These are phyloP conservation scores for Drosophila kanapiae DNA, from an alignment of 1,140 invertebrate genomes.

Conservation along the genomic window DNA sequence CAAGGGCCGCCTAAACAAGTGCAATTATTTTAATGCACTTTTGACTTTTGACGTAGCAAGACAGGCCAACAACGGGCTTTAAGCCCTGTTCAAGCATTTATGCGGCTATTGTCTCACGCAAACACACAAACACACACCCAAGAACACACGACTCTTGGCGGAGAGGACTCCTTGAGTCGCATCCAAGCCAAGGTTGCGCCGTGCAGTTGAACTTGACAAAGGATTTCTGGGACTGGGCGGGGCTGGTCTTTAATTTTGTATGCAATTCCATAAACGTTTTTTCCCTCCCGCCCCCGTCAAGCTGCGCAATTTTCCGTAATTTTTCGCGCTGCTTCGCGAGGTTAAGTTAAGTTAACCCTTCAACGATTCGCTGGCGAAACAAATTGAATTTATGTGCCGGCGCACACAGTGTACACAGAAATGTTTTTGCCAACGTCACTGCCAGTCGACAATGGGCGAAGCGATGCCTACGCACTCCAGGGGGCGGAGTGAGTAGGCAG, in stretches of 20 bases:
- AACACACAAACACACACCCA: slow-evolving; percentile 18
- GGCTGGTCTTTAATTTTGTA: slow-evolving; percentile 63
- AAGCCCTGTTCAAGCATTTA: slow-evolving; percentile 71
- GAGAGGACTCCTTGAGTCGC: slow-evolving; percentile 50
- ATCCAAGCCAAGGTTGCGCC: slow-evolving; percentile 52
- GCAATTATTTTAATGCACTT: slow-evolving; percentile 85
- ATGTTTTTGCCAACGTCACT: slow-evolving; percentile 45
- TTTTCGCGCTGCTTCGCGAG: slow-evolving; percentile 21
- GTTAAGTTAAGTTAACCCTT: slow-evolving; percentile 31
- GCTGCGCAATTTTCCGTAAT: slow-evolving; percentile 51
- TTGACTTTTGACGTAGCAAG: slow-evolving; percentile 82
- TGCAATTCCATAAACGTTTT: slow-evolving; percentile 52
- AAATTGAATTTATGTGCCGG: slow-evolving; percentile 68
- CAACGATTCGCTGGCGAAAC: slow-evolving; percentile 36
- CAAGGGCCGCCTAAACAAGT: slow-evolving; percentile 66
- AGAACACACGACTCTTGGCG: slow-evolving; percentile 35
- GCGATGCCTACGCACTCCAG: slow-evolving; percentile 42
- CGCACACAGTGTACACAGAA: slow-evolving; percentile 30
- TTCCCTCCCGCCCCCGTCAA: background rate
- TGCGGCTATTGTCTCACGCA: slow-evolving; percentile 64
- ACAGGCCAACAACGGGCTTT: slow-evolving; percentile 51
- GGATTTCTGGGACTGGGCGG: slow-evolving; percentile 16
- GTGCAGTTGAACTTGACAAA: slow-evolving; percentile 72
- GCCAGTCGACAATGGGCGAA: slow-evolving; percentile 36
- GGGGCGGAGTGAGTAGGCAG: background rate